Evolutionary conservation across 1,140 invertebrate species (phyloP).

Genomic region (Drosophila simulans): DNA sequence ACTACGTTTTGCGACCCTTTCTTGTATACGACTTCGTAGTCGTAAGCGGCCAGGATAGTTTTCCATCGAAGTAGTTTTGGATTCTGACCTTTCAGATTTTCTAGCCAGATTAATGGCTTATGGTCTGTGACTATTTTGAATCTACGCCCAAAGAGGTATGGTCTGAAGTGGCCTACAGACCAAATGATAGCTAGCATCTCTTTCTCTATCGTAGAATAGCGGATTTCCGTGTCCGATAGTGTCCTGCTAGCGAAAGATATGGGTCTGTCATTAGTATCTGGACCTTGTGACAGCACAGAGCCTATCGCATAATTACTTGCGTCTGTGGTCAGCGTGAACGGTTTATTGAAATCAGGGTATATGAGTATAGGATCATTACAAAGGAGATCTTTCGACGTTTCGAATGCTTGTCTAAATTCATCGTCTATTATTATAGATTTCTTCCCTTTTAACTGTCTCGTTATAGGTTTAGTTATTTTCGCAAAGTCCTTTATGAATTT

Average conservation of each 20-base stretch:
- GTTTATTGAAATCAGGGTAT: no score
- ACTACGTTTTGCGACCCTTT: background rate
- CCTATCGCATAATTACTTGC: no score
- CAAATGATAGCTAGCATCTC: background rate
- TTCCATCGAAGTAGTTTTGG: conserved; percentile 1
- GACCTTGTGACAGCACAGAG: background rate
- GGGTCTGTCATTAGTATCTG: background rate
- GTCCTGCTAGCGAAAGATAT: conserved; percentile 1
- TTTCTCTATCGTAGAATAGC: conserved; percentile 10
- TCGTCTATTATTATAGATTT: background rate
- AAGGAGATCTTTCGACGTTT: no score
- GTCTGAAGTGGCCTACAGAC: conserved; percentile 1
- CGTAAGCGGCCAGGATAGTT: background rate
- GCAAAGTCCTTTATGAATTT: conserved; percentile 5
- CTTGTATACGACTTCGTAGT: background rate
- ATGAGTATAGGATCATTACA: no score
- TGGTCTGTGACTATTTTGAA: conserved; percentile 1
- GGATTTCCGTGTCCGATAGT: conserved; percentile 12
- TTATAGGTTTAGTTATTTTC: background rate
- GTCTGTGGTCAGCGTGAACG: no score
- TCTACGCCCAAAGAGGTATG: conserved; percentile 7
- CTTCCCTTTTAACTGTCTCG: background rate
- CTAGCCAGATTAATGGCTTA: conserved; percentile 9
- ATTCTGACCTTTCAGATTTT: conserved; percentile 3
- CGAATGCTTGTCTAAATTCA: no score